These are phyloP conservation scores for Falco peregrinus DNA, from an alignment of 2,797 vertebrate species.

Conservation along the genomic window DNA sequence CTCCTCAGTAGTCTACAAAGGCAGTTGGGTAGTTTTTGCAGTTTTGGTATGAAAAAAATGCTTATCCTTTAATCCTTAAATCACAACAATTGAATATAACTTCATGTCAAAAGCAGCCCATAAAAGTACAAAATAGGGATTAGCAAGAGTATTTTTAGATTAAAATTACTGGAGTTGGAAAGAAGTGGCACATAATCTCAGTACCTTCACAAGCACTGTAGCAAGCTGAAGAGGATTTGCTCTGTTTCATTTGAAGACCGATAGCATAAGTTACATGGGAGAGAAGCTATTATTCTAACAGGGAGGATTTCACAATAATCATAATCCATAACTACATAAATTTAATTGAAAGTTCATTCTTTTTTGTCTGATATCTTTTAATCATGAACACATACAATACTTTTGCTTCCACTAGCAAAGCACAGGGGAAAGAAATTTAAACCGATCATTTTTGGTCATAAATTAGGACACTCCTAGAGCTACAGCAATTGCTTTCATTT, in stretches of 20 bases:
- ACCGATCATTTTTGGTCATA: neutral
- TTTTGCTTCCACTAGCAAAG: neutral
- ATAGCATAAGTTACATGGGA: neutral
- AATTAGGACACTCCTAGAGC: neutral
- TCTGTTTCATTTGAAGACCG: conserved; percentile 13
- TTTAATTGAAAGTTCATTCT: conserved; percentile 38
- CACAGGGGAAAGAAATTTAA: neutral
- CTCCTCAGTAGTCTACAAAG: neutral
- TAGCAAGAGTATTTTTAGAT: conserved; percentile 19
- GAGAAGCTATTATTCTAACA: conserved; percentile 27
- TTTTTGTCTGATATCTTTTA: conserved; percentile 26
- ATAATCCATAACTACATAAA: conserved; percentile 32
- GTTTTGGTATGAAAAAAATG: conserved; percentile 18
- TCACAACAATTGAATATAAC: conserved; percentile 5
- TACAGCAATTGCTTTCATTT: conserved; percentile 20
- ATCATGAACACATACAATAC: neutral
- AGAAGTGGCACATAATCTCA: neutral
- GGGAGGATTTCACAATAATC: neutral
- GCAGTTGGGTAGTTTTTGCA: neutral
- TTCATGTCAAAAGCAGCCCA: conserved; percentile 4
- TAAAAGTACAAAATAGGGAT: conserved; percentile 31
- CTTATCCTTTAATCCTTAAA: conserved; percentile 48
- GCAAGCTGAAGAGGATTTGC: conserved; percentile 12
- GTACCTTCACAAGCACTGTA: neutral
- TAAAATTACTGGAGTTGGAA: conserved; percentile 25